phyloP scores from a whole-genome alignment of 2,113 vertebrate genomes.

The Erpornis zantholeuca region DNA sequence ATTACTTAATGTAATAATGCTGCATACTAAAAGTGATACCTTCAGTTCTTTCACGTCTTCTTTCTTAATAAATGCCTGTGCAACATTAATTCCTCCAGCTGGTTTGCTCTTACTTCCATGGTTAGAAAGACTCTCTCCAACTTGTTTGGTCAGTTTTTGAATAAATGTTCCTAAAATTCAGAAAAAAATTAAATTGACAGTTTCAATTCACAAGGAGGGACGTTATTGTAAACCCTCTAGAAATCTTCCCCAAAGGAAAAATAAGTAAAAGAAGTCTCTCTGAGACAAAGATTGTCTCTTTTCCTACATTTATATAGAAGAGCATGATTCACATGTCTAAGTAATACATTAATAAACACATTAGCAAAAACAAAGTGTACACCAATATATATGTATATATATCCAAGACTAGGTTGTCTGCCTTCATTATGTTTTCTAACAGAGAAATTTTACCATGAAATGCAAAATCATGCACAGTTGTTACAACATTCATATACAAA shows the following conservation, averaged over 20 bases:
- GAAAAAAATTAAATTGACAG: not conserved
- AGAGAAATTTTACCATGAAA: not conserved
- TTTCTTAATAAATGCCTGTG: conserved; percentile 68
- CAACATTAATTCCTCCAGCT: conserved; percentile 73
- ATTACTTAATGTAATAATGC: not conserved
- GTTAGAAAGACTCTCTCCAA: conserved; percentile 75
- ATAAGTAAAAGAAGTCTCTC: not conserved
- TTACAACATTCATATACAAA: not conserved
- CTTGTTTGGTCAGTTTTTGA: conserved; percentile 71
- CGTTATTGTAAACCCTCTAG: not conserved
- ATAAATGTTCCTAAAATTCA: conserved; percentile 72
- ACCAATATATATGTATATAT: not conserved
- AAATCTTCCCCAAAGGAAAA: not conserved
- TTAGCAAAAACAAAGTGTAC: not conserved
- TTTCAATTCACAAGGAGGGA: not conserved
- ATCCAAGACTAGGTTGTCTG: not conserved
- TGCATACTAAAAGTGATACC: conserved; percentile 64
- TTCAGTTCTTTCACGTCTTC: conserved; percentile 78
- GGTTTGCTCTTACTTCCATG: conserved; percentile 70
- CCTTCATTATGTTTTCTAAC: not conserved
- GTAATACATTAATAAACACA: not conserved
- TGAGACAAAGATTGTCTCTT: not conserved
- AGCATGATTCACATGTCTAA: not conserved
- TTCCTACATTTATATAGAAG: not conserved
- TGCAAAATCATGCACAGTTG: not conserved